Evolutionary conservation across 1,140 invertebrate species (phyloP), one percentile per base, ranked within the genome.

Genomic region (Telenomus remus): DNA sequence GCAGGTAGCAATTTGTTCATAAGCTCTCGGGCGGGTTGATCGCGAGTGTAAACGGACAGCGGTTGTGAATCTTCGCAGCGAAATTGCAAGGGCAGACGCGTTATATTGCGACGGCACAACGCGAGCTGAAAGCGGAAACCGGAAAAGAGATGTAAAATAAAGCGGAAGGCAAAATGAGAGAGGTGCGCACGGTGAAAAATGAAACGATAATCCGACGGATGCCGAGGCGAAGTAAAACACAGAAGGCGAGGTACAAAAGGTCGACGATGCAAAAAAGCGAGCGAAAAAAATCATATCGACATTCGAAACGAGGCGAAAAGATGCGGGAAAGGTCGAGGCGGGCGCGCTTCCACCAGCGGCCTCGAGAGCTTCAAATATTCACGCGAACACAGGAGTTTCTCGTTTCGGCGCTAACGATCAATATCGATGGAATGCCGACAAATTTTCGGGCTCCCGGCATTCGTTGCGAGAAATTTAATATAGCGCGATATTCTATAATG

Each of bases 381-480:
- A 80, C 43, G 71, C 51, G 70, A 80, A 79, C 69, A 59, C 53
- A 63, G 54, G 61, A 72, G 71, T 77, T 76, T 71, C 71, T 80
- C 71, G 72, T 51, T 59, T 60, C 68, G 53, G 69, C 57, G 51
- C 61, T 60, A 75, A 80, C 71, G 72, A 77, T 81, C 76, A 66
- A 81, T 80, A 80, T 78, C 71, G 53, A 70, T 71, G 60, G 72
- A 65, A 76, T 80, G 71, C 65, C 57, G 59, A 44, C 59, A 56
- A 82, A 81, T 81, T 78, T n/a, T 79, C 72, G 74, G 75, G 54
- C 70, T 65, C 47, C 48, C 14, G 61, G 74, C 66, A 71, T 76
- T 71, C 74, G 73, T 70, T 65, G 74, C 63, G 66, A 71, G 74
- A 76, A 76, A 76, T 76, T 76, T 76, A 76, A 71, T 71, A 76